A percentile compares a stretch with the other conserved stretches of the same genome.
phyloP scores from a whole-genome alignment of 2,888 invertebrate genomes.

The Drosophila silvestris region DNA sequence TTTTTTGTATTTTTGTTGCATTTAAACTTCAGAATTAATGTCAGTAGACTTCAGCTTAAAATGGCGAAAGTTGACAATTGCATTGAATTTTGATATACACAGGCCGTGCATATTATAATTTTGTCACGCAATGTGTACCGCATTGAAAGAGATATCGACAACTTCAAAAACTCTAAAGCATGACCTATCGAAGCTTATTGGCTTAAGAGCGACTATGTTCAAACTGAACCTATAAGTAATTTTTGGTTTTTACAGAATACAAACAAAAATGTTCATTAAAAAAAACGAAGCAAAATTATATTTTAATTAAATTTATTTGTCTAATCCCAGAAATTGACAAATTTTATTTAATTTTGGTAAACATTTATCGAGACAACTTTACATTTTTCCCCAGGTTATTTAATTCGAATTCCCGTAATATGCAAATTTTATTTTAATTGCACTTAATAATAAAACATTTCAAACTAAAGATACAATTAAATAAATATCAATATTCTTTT shows the following conservation, averaged over 20 bases:
- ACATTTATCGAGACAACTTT: neutral
- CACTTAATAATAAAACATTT: too few species aligned
- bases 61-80: slow-evolving; percentile 55
- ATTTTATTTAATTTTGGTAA: neutral
- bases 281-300: neutral
- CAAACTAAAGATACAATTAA: neutral
- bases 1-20: slow-evolving; percentile 1
- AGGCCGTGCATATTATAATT: slow-evolving; percentile 3
- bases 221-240: neutral
- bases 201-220: neutral
- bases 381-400: neutral
- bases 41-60: slow-evolving; percentile 42
- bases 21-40: slow-evolving; percentile 61
- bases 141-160: neutral
- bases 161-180: neutral
- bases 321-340: neutral
- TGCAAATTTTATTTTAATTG: neutral
- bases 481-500: neutral
- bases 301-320: neutral
- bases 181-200: neutral
- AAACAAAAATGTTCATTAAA: neutral
- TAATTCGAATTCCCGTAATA: neutral
- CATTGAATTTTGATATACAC: slow-evolving; percentile 9
- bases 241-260: neutral
- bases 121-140: neutral